phyloP scores from a whole-genome alignment of 2,113 vertebrate species.

The Mustela nigripes region DNA sequence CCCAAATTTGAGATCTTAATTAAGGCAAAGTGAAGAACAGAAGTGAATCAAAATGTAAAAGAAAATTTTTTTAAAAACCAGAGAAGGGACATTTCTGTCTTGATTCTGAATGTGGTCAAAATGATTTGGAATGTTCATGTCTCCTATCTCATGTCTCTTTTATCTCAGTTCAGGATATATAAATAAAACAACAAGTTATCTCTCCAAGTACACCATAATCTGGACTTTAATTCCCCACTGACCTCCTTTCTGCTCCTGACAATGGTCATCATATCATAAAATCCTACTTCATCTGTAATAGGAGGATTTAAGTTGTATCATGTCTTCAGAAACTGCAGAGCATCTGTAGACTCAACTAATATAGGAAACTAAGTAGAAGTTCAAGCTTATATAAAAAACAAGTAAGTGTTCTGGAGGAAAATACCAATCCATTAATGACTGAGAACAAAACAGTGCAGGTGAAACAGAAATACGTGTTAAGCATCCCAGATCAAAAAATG shows the following conservation, averaged over 20 bases:
- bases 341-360: slow-evolving; percentile 46
- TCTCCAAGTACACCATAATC: not conserved
- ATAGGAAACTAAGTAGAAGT: slow-evolving; percentile 23
- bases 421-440: slow-evolving; percentile 59
- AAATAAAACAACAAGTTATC: not conserved
- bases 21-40: slow-evolving; percentile 9
- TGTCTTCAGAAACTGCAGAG: slow-evolving; percentile 44
- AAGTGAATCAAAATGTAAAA: slow-evolving; percentile 2
- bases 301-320: slow-evolving; percentile 21
- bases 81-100: not conserved
- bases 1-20: slow-evolving; percentile 25
- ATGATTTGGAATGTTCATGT: not conserved
- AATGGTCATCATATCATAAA: slow-evolving; percentile 57
- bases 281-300: slow-evolving; percentile 53
- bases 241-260: not conserved
- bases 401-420: not conserved
- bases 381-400: slow-evolving; percentile 58
- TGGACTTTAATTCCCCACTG: slow-evolving; percentile 40
- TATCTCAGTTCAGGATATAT: not conserved
- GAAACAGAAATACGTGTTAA: slow-evolving; percentile 55
- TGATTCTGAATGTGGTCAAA: slow-evolving; percentile 17
- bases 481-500: not conserved
- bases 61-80: not conserved
- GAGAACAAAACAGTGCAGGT: slow-evolving; percentile 44
- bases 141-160: not conserved